Base-by-base conservation (phyloP, 2,113 vertebrate genomes). In the Cynocephalus volans region DNA sequence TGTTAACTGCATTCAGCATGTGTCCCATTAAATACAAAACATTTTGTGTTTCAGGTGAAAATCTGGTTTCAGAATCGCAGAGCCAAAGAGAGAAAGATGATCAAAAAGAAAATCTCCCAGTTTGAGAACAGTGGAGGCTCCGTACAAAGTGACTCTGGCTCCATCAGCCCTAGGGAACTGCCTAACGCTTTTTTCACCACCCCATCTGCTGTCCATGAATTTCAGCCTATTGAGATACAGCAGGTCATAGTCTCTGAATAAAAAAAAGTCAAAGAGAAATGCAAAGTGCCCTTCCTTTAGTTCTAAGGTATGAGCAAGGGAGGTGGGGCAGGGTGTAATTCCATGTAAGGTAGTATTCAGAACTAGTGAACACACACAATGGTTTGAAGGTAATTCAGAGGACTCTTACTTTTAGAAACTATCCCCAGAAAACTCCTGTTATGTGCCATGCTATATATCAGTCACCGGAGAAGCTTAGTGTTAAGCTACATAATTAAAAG, bases 21-120 rank as follows among this genome's bases (percentile, higher is more conserved):
- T 65, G 10, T 24, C 31, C 45, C 72, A 93, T 56, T 95, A 93
- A 93, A 73, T 58, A 76, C 11, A 81, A 94, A 93, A 52, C 60
- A 83, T 96, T 95, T 90, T 92, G 19, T 96, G 6, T 94, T 87
- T 65, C 98, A 99, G 99, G 99, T 99, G 73, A 99, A 99, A 98
- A 99, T 99, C 91, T 99, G 99, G 99, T 99, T 99, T 98, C 99
- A 99, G 98, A 99, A 99, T 97, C 99, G 99, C 88, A 98, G 99
- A 95, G 99, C 99, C 2, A 99, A 99, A 96, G 99, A 99, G 95
- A 99, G 99, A 95, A 99, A 99, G 95, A 97, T 99, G 97, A 99
- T 99, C 87, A 99, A 99, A 98, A 99, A 99, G 99, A 99, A 99
- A 98, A 97, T 99, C 97, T 99, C 99, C 7, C 99, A 99, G 98